Evolutionary conservation across 1,140 invertebrate genomes (phyloP).

Genomic region (Drosophila sproati): DNA sequence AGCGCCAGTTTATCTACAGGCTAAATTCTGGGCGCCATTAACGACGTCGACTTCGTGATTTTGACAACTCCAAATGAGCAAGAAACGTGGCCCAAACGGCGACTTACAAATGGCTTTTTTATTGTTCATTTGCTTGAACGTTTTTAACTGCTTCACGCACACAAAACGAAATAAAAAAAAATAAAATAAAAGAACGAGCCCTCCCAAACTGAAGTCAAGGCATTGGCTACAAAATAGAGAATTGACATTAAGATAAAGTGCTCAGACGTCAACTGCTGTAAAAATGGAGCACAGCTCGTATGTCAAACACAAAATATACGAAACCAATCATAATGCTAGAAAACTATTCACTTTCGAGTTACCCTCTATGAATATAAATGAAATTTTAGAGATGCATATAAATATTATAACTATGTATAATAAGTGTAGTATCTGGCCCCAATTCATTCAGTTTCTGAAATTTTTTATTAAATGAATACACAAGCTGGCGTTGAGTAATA

Average conservation of each 20-base stretch:
- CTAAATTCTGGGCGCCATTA: slow-evolving; percentile 55
- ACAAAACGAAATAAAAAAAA: slow-evolving; percentile 3
- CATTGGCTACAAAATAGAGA: slow-evolving; percentile 43
- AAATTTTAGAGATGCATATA: neutral
- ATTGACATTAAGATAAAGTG: slow-evolving; percentile 79
- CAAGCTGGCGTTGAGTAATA: too few relatives aligned
- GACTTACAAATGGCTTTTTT: slow-evolving; percentile 73
- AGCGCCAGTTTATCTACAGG: slow-evolving; percentile 52
- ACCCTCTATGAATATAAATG: neutral
- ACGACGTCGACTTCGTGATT: slow-evolving; percentile 61
- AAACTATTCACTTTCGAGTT: slow-evolving; percentile 2
- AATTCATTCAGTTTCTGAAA: too few relatives aligned
- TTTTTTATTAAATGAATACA: too few relatives aligned
- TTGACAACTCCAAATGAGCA: slow-evolving; percentile 63
- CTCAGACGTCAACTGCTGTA: slow-evolving; percentile 60
- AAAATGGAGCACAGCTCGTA: slow-evolving; percentile 45
- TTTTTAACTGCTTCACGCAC: slow-evolving; percentile 77
- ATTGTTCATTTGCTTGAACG: slow-evolving; percentile 65
- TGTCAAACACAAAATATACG: slow-evolving; percentile 48
- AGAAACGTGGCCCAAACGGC: slow-evolving; percentile 36
- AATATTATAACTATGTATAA: too few relatives aligned
- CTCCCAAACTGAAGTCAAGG: slow-evolving; percentile 12
- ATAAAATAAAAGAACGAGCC: slow-evolving; percentile 5
- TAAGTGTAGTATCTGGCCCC: too few relatives aligned
- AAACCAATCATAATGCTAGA: neutral